Evolutionary conservation across 2,113 vertebrate genomes (phyloP).

Genomic region (Sebastes fasciatus): DNA sequence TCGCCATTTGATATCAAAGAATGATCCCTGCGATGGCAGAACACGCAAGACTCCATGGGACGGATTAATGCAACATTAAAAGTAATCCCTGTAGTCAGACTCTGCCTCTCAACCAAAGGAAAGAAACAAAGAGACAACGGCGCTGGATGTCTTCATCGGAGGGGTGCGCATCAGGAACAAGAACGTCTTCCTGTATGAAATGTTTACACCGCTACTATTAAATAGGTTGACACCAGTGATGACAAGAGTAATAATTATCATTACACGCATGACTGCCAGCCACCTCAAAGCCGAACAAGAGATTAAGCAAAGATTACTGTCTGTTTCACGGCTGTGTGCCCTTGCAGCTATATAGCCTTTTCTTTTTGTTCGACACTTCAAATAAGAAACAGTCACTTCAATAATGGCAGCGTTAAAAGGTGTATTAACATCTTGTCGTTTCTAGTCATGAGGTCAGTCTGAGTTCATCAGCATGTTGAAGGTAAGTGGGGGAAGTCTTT

Average conservation of each 20-base stretch:
- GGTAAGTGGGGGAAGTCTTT: background rate
- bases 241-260: slow-evolving; percentile 74
- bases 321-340: slow-evolving; percentile 51
- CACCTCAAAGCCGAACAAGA: slow-evolving; percentile 62
- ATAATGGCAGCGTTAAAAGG: slow-evolving; percentile 16
- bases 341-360: slow-evolving; percentile 44
- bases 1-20: slow-evolving; percentile 84
- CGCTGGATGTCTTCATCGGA: slow-evolving; percentile 61
- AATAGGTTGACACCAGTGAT: slow-evolving; percentile 65
- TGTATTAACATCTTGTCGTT: slow-evolving; percentile 17
- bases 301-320: slow-evolving; percentile 64
- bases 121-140: slow-evolving; percentile 65
- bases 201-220: slow-evolving; percentile 76
- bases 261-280: slow-evolving; percentile 59
- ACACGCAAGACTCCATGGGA: slow-evolving; percentile 78
- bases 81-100: slow-evolving; percentile 83
- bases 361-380: slow-evolving; percentile 38
- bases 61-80: slow-evolving; percentile 85
- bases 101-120: slow-evolving; percentile 58
- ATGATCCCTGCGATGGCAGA: slow-evolving; percentile 83
- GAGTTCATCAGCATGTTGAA: slow-evolving; percentile 30
- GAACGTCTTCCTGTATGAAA: slow-evolving; percentile 56
- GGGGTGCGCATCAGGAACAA: slow-evolving; percentile 45
- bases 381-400: slow-evolving; percentile 40
- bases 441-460: slow-evolving; percentile 21